phyloP scores from a whole-genome alignment of 2,888 invertebrate genomes.

The Pseudolycoriella hygida region DNA sequence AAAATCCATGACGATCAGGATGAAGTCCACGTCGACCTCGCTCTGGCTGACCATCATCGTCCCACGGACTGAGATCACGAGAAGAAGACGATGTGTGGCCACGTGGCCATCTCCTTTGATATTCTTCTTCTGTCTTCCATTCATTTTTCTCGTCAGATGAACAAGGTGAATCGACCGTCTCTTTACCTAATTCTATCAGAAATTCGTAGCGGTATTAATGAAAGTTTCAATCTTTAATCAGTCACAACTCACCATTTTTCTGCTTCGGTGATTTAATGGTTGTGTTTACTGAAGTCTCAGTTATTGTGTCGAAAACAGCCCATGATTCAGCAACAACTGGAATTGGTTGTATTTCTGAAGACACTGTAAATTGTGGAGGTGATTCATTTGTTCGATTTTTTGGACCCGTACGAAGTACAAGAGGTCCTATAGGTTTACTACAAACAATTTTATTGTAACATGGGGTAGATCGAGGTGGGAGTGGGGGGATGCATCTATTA shows the following conservation, averaged over 20 bases:
- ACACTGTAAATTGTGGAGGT: too few species aligned
- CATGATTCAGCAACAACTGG: conserved; percentile 32
- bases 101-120: conserved; percentile 33
- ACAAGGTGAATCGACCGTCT: conserved; percentile 49
- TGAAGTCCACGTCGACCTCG: conserved; percentile 21
- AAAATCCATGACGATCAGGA: conserved; percentile 26
- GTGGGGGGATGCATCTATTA: too few species aligned
- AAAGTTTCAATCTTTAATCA: too few species aligned
- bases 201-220: too few species aligned
- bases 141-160: conserved; percentile 59
- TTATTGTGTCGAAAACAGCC: conserved; percentile 35
- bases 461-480: too few species aligned
- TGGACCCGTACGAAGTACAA: too few species aligned
- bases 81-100: conserved; percentile 54
- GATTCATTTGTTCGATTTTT: too few species aligned
- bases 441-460: too few species aligned
- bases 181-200: conserved; percentile 18
- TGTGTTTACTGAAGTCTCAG: too few species aligned
- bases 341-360: background rate
- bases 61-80: conserved; percentile 65
- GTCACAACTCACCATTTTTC: too few species aligned
- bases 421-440: too few species aligned
- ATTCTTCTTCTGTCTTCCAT: conserved; percentile 30
- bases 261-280: too few species aligned
- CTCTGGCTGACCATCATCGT: conserved; percentile 46